These are phyloP conservation scores for Rambutsinella grinnellia DNA, from an alignment of 2,888 invertebrate genomes.

Conservation along the genomic window DNA sequence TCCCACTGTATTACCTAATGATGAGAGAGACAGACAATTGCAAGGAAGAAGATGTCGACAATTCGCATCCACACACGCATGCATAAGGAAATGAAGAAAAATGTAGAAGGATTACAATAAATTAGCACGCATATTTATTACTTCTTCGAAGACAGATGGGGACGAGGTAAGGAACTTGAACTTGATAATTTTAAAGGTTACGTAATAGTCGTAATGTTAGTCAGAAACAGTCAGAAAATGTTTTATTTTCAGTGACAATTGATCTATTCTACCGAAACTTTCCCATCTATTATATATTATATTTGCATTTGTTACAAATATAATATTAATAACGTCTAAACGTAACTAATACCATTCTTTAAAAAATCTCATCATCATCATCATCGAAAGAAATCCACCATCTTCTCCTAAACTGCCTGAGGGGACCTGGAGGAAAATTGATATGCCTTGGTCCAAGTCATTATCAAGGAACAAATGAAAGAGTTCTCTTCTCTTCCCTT, in stretches of 20 bases:
- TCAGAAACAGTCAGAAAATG: too few relatives aligned
- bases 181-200: too few relatives aligned
- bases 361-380: neutral
- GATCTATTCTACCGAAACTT: too few relatives aligned
- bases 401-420: slow-evolving; percentile 12
- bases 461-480: slow-evolving; percentile 32
- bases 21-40: neutral
- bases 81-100: slow-evolving; percentile 16
- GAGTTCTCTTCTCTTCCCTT: slow-evolving; percentile 9
- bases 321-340: too few relatives aligned
- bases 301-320: too few relatives aligned
- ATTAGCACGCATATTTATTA: slow-evolving; percentile 1
- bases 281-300: too few relatives aligned
- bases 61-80: neutral
- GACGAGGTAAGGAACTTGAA: too few relatives aligned
- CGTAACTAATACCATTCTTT: too few relatives aligned
- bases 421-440: slow-evolving; percentile 50
- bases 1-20: neutral
- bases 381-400: neutral
- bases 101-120: neutral
- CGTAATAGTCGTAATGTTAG: too few relatives aligned
- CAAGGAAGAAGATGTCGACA: slow-evolving; percentile 36
- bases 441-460: slow-evolving; percentile 49
- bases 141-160: too few relatives aligned
- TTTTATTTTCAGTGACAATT: too few relatives aligned